These are phyloP conservation scores for Apogon talboti DNA, from an alignment of 2,797 vertebrate species.

Conservation along the genomic window DNA sequence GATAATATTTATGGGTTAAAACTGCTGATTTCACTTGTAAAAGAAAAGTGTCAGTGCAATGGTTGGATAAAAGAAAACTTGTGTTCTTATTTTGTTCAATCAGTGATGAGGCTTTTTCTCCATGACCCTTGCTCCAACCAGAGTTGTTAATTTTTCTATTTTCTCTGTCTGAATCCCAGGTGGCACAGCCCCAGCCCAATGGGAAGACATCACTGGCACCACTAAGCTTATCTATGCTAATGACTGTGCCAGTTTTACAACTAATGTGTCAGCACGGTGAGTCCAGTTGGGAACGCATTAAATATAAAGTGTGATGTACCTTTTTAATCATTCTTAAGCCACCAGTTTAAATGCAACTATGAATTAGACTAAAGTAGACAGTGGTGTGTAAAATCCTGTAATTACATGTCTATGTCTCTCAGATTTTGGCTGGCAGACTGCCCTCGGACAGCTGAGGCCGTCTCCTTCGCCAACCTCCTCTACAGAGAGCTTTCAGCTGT, in stretches of 20 bases:
- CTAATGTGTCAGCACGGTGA: conserved; percentile 98
- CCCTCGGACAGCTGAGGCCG: conserved; percentile 93
- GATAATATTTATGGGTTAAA: conserved; percentile 9
- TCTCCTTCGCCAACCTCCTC: conserved; percentile 93
- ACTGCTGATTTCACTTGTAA: background rate
- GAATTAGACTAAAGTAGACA: background rate
- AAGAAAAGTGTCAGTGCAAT: background rate
- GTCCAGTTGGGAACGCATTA: no score
- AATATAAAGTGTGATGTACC: no score
- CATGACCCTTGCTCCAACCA: background rate
- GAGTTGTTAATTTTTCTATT: background rate
- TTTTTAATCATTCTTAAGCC: no score
- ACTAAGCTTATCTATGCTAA: conserved; percentile 95
- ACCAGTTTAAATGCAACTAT: background rate
- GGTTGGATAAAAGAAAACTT: background rate
- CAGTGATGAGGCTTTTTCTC: background rate
- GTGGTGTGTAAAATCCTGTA: background rate
- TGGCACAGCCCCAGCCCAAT: conserved; percentile 95
- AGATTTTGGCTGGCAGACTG: conserved; percentile 99
- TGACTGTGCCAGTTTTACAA: conserved; percentile 97
- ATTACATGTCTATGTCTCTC: conserved; percentile 21
- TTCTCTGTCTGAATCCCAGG: conserved; percentile 78
- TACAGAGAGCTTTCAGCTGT: conserved; percentile 94
- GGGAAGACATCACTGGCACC: conserved; percentile 99
- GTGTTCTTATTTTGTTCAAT: conserved; percentile 11